These are phyloP conservation scores for Ascidia mentula DNA, from an alignment of 23 tunicate species.

Conservation along the genomic window DNA sequence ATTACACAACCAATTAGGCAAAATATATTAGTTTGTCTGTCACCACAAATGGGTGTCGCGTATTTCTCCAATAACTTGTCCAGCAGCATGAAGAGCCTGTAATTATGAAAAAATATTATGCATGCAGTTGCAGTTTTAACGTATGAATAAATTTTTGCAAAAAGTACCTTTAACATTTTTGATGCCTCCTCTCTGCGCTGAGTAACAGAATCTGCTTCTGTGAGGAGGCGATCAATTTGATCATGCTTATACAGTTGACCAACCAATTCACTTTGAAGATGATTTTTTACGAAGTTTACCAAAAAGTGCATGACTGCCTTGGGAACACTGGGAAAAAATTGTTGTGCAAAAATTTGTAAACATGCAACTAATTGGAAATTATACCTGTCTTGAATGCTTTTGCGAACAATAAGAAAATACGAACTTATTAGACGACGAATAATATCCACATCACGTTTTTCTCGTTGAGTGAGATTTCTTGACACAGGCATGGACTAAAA, in stretches of 20 bases:
- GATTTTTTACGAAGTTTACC: slow-evolving; percentile 89
- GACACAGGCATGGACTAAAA: slow-evolving; percentile 12
- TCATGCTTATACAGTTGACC: slow-evolving; percentile 85
- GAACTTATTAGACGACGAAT: slow-evolving; percentile 84
- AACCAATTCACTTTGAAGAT: slow-evolving; percentile 79
- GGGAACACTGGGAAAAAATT: slow-evolving; percentile 59
- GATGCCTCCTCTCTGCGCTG: slow-evolving; percentile 66
- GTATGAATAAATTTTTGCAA: too few species aligned
- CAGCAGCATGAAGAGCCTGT: slow-evolving; percentile 72
- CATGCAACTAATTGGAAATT: background rate
- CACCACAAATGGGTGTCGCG: slow-evolving; percentile 80
- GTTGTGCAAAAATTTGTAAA: background rate
- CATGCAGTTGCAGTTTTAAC: too few species aligned
- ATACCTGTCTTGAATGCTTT: slow-evolving; percentile 88
- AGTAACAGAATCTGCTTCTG: slow-evolving; percentile 80
- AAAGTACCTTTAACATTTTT: slow-evolving; percentile 57
- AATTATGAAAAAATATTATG: too few species aligned
- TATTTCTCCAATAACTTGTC: slow-evolving; percentile 77
- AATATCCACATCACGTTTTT: slow-evolving; percentile 88
- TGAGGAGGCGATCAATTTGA: slow-evolving; percentile 59
- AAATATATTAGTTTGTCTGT: too few species aligned
- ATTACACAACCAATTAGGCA: too few species aligned
- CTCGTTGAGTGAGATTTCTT: slow-evolving; percentile 61
- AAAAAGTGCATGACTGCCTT: slow-evolving; percentile 96
- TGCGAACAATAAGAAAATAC: slow-evolving; percentile 83